These are phyloP conservation scores for Pemphredon lugubris DNA, from an alignment of 2,888 invertebrate species.

Conservation along the genomic window DNA sequence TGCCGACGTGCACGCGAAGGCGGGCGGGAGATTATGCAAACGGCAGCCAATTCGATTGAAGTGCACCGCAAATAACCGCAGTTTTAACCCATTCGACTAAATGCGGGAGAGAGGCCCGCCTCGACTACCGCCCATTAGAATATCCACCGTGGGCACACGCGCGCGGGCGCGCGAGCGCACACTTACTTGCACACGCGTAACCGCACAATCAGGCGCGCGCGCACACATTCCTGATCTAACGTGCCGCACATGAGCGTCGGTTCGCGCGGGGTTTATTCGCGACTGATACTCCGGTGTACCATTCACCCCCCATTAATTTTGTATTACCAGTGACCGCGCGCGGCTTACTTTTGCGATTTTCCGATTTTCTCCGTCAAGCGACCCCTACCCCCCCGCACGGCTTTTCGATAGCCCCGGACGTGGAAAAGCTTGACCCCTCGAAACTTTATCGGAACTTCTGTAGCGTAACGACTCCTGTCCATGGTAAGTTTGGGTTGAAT, in stretches of 20 bases:
- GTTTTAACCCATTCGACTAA: constrained; percentile 77
- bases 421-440: no score
- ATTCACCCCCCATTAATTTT: constrained; percentile 22
- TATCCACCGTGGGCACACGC: constrained; percentile 61
- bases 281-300: neutral
- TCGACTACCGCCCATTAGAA: constrained; percentile 69
- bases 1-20: constrained; percentile 44
- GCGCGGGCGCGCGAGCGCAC: no score
- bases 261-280: neutral
- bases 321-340: no score
- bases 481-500: no score
- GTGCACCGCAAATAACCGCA: constrained; percentile 80
- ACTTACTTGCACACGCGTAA: no score
- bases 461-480: no score
- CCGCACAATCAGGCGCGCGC: constrained; percentile 14
- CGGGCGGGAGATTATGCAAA: constrained; percentile 78
- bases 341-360: neutral
- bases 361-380: neutral
- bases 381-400: no score
- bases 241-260: neutral
- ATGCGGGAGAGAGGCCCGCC: constrained; percentile 59
- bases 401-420: no score
- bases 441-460: no score
- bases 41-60: constrained; percentile 80
- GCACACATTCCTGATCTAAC: constrained; percentile 6